Percentiles rank a stretch among this genome's conserved stretches.
phyloP scores from a whole-genome alignment of 2,797 vertebrate genomes.

The Erethizon dorsatum region DNA sequence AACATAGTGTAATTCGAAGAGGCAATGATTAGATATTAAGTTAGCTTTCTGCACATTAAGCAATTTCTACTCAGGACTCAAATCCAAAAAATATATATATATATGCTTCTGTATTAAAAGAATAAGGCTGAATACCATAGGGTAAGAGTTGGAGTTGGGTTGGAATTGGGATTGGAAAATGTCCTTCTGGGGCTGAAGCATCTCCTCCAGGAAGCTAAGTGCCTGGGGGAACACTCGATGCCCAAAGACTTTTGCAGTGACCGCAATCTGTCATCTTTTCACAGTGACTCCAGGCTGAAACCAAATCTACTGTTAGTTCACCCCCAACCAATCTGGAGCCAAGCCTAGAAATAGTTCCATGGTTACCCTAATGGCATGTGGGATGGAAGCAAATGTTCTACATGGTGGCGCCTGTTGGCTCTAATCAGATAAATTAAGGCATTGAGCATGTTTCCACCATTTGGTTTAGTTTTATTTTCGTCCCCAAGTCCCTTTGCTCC shows the following conservation, averaged over 20 bases:
- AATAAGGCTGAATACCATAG: neutral
- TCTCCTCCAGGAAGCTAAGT: conserved; percentile 34
- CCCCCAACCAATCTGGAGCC: conserved; percentile 83
- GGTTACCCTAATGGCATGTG: conserved; percentile 74
- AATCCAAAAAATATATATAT: neutral
- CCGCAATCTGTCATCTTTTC: conserved; percentile 79
- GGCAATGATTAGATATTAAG: neutral
- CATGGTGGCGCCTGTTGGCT: conserved; percentile 78
- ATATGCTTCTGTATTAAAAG: neutral
- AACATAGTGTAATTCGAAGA: neutral
- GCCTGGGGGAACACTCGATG: conserved; percentile 53
- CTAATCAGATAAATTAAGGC: conserved; percentile 81
- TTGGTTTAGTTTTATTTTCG: conserved; percentile 87
- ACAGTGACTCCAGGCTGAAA: conserved; percentile 81
- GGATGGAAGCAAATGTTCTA: conserved; percentile 86
- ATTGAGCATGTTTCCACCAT: conserved; percentile 85
- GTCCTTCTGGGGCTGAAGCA: conserved; percentile 57
- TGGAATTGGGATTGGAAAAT: neutral
- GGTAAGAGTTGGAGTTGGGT: neutral
- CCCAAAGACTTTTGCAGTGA: conserved; percentile 70
- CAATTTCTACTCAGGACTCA: neutral
- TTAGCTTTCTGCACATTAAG: neutral
- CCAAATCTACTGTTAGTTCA: conserved; percentile 75
- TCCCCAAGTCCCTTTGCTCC: conserved; percentile 71
- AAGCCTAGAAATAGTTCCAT: conserved; percentile 87